A percentile compares a stretch with the other conserved stretches of the same genome.
Evolutionary conservation across 2,797 vertebrate species (phyloP).

Genomic region (Crocidura indochinensis): DNA sequence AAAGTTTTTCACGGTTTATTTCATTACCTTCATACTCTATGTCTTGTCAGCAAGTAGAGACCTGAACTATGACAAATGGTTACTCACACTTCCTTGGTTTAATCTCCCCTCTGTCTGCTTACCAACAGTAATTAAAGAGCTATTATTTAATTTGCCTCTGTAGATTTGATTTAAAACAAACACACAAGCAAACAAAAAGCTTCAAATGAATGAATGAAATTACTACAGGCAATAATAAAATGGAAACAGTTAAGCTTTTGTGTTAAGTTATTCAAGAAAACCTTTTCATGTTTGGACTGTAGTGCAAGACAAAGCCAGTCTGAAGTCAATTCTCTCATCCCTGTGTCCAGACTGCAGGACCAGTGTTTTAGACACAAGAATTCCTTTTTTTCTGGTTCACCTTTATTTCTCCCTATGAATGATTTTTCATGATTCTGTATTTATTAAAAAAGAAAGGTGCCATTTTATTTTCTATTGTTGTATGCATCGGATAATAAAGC

Average conservation of each 20-base stretch:
- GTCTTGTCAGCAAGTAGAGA: neutral
- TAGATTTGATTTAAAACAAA: neutral
- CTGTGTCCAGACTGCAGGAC: too few species aligned
- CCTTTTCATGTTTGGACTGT: neutral
- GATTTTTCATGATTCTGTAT: neutral
- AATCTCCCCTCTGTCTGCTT: constrained; percentile 22
- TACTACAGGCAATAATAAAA: neutral
- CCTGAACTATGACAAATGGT: constrained; percentile 61
- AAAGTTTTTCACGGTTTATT: constrained; percentile 24
- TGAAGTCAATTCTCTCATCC: too few species aligned
- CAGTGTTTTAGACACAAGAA: too few species aligned
- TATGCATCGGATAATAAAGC: neutral
- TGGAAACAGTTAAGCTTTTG: neutral
- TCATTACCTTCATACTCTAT: constrained; percentile 42
- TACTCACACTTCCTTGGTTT: constrained; percentile 28
- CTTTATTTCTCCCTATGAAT: neutral
- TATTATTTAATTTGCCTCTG: neutral
- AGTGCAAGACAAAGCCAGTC: neutral
- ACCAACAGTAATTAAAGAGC: neutral
- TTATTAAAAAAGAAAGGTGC: neutral
- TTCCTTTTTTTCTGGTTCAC: neutral
- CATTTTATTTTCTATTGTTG: neutral
- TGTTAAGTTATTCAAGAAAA: neutral
- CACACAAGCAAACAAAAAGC: neutral
- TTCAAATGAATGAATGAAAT: neutral